Evolutionary conservation across 2,888 invertebrate genomes (phyloP), one percentile per base, ranked within the genome.

Genomic region (Sisyra nigra): DNA sequence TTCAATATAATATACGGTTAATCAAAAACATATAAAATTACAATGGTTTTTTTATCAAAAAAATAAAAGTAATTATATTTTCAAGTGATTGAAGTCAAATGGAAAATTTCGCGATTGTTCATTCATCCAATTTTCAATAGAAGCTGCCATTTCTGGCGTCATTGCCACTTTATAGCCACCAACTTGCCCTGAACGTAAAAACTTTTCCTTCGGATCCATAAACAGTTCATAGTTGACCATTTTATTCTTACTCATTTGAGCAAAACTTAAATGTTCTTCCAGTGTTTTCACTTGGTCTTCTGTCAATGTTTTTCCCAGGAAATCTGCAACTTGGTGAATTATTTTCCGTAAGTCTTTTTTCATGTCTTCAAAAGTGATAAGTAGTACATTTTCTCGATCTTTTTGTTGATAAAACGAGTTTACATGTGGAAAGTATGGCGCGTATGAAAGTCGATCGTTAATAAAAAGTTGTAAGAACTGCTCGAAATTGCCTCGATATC

Each of bases 231-330:
- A 58, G 51, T 71, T 71, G 2, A 65, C 62, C 40, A 59, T 56
- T 15, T 59, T 57, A 53, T 71, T 70, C n/a, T 56, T 52, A 49
- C 62, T 64, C 71, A 71, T 71, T 40, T 54, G 61, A n/a, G 58
- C 55, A 52, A 74, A 73, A 42, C 64, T 64, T 47, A 71, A 62
- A 53, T 70, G 69, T 2, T 61, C 49, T 30, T 55, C 52, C n/a
- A 74, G 57, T 1, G 47, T 45, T 3, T 54, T 49, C 18, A 65
- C 51, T 38, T 65, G 54, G 2, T 61, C 57, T 2, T 58, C 53
- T 1, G 51, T 53, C 31, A 59, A 55, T 46, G 46, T 42, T 41
- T 57, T 60, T 3, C 57, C 58, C 11, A 69, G 51, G 48, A 69
- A 71, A 9, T 54, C 45, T 1, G 63, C 63, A 5, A 66, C 58